A percentile compares a stretch with the other conserved stretches of the same genome.
Evolutionary conservation across 2,797 vertebrate genomes (phyloP).

Genomic region (Smutsia temminckii): DNA sequence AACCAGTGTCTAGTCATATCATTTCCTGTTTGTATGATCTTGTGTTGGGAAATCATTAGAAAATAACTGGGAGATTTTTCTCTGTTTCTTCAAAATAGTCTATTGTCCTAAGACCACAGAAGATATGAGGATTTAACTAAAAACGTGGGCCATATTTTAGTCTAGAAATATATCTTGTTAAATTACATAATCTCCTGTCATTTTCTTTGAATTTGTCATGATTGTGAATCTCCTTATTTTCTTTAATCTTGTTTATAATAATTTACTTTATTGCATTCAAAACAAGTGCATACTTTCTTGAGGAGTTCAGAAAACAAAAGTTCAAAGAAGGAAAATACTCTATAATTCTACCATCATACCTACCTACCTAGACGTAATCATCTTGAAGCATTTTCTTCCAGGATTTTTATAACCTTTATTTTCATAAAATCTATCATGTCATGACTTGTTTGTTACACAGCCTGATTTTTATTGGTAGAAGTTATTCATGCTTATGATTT

Average conservation of each 20-base stretch:
- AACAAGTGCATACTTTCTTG: not conserved
- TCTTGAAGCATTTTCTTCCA: slow-evolving; percentile 42
- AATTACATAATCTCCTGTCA: not conserved
- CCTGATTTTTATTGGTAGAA: not conserved
- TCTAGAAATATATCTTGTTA: not conserved
- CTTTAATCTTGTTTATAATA: not conserved
- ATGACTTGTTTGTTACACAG: not conserved
- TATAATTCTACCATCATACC: not conserved
- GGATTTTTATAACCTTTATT: slow-evolving; percentile 2
- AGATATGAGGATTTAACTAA: not conserved
- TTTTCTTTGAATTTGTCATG: not conserved
- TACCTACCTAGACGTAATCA: not conserved
- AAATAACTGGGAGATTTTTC: not conserved
- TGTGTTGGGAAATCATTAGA: not conserved
- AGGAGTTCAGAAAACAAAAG: not conserved
- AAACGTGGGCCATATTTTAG: not conserved
- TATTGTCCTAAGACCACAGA: not conserved
- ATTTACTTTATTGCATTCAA: not conserved
- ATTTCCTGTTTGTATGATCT: not conserved
- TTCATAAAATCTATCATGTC: not conserved
- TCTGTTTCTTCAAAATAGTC: not conserved
- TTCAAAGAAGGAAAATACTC: slow-evolving; percentile 27
- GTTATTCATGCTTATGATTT: not conserved
- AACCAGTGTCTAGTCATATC: not conserved
- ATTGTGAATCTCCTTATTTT: slow-evolving; percentile 1